A percentile compares a stretch with the other conserved stretches of the same genome.
These are phyloP conservation scores for Poeciliopsis paucimaculata DNA, from an alignment of 2,797 vertebrate genomes.

Conservation along the genomic window DNA sequence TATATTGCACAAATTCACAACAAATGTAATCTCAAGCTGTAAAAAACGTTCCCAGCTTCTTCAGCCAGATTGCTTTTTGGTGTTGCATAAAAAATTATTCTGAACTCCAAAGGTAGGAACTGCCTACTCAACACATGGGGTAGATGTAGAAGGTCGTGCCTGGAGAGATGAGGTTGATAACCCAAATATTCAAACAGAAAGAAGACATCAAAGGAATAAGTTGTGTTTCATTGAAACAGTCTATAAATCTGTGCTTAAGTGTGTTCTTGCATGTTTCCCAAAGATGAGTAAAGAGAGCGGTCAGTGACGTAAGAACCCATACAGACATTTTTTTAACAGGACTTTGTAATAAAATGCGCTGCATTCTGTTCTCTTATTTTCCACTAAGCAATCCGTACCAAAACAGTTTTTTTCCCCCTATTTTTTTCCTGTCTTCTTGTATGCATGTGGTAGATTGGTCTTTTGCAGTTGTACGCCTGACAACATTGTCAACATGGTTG, in stretches of 20 bases:
- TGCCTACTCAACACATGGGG: not conserved
- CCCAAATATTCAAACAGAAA: constrained; percentile 16
- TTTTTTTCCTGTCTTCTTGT: constrained; percentile 5
- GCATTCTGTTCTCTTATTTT: not conserved
- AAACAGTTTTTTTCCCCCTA: not conserved
- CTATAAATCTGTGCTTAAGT: not conserved
- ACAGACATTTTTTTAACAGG: constrained; percentile 13
- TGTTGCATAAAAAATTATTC: not conserved
- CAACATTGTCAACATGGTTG: not conserved
- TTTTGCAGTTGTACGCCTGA: not conserved
- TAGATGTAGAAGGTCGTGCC: not conserved
- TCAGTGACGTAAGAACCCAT: constrained; percentile 64
- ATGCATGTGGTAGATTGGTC: constrained; percentile 7
- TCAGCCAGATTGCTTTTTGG: not conserved
- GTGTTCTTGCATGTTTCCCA: constrained; percentile 2
- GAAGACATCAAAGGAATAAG: constrained; percentile 20
- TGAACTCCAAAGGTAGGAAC: not conserved
- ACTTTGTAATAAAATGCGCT: not conserved
- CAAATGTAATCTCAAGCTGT: not conserved
- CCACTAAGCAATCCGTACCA: not conserved
- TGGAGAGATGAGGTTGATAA: not conserved
- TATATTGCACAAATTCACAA: not conserved
- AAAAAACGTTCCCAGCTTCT: not conserved
- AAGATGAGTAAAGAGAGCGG: constrained; percentile 33
- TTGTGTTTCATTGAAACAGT: constrained; percentile 20